These are phyloP conservation scores for Pelobates fuscus DNA, from an alignment of 2,113 vertebrate genomes.

Conservation along the genomic window DNA sequence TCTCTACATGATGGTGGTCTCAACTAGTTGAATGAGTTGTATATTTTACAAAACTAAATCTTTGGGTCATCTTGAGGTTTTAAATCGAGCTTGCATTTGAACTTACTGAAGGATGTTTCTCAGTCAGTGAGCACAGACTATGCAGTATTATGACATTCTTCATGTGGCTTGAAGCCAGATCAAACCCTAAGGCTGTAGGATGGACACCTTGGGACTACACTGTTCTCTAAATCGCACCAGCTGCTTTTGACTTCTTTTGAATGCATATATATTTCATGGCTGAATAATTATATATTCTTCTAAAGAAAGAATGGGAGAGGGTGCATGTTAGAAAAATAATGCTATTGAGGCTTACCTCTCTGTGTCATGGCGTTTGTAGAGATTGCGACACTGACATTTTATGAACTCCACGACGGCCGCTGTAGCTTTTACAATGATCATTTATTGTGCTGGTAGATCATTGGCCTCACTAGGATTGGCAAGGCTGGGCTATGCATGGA, in stretches of 20 bases:
- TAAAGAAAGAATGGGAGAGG: not conserved
- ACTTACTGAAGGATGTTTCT: constrained; percentile 56
- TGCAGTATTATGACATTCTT: constrained; percentile 55
- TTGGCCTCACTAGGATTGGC: too few species aligned
- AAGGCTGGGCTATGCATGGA: too few species aligned
- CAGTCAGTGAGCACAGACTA: constrained; percentile 60
- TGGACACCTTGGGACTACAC: constrained; percentile 61
- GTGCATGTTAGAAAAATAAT: too few species aligned
- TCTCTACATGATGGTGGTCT: too few species aligned
- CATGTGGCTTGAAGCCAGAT: constrained; percentile 58
- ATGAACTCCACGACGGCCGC: too few species aligned
- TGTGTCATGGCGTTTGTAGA: too few species aligned
- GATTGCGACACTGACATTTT: too few species aligned
- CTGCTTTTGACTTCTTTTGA: constrained; percentile 55
- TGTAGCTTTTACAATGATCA: too few species aligned
- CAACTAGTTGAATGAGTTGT: too few species aligned
- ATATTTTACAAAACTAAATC: too few species aligned
- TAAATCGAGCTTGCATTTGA: constrained; percentile 1
- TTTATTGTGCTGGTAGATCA: too few species aligned
- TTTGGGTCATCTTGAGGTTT: constrained; percentile 42
- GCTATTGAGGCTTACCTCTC: too few species aligned
- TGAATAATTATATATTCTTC: constrained; percentile 53
- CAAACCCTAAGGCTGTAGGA: constrained; percentile 60
- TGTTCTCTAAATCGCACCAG: constrained; percentile 58
- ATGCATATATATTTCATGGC: constrained; percentile 57